Percentiles rank a stretch among this genome's conserved stretches.
These are phyloP conservation scores for Diarsia rubi DNA, from an alignment of 2,888 invertebrate species.

Conservation along the genomic window DNA sequence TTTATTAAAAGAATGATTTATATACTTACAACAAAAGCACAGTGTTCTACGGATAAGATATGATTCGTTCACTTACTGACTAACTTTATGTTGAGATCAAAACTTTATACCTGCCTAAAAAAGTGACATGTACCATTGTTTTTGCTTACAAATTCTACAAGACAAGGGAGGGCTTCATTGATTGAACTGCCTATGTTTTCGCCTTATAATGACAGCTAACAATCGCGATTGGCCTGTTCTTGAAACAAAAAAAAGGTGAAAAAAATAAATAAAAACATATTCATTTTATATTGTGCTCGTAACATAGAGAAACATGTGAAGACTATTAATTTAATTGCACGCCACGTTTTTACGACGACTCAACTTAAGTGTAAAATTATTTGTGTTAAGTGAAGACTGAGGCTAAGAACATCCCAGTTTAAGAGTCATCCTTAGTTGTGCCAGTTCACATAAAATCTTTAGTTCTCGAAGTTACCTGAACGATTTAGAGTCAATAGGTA, in stretches of 20 bases:
- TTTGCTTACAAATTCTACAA: conserved; percentile 26
- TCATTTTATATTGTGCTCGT: conserved; percentile 28
- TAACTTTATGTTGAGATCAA: background rate
- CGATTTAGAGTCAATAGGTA: background rate
- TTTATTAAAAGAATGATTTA: background rate
- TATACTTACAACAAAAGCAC: background rate
- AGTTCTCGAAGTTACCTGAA: background rate
- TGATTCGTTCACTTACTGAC: background rate
- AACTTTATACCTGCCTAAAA: conserved; percentile 1
- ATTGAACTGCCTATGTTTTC: conserved; percentile 45
- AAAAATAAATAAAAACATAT: conserved; percentile 42
- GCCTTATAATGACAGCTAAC: conserved; percentile 34
- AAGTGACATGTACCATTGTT: background rate
- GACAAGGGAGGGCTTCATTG: conserved; percentile 27
- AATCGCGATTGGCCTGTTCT: conserved; percentile 42
- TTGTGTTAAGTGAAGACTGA: conserved; percentile 3
- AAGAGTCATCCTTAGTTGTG: background rate
- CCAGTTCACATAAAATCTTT: background rate
- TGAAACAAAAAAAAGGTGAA: conserved; percentile 23
- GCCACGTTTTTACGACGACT: conserved; percentile 43
- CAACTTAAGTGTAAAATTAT: conserved; percentile 1
- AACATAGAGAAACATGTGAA: conserved; percentile 43
- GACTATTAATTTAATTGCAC: conserved; percentile 42
- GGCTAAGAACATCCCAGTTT: background rate
- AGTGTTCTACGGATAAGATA: background rate